A percentile compares a stretch with the other conserved stretches of the same genome.
Conservation (phyloP, 2,888 invertebrate genomes). For the Villa cingulata region DNA sequence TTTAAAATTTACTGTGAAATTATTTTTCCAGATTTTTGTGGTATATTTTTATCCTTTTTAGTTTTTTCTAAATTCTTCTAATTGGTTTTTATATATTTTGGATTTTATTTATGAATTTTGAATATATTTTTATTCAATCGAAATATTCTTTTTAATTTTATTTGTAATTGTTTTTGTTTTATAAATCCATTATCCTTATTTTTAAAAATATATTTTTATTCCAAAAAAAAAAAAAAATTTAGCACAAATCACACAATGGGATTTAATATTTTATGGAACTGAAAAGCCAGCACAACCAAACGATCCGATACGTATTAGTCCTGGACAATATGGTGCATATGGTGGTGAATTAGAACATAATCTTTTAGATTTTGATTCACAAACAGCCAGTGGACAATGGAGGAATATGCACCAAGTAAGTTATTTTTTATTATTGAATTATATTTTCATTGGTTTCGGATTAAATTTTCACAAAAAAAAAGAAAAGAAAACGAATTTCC, state of each 20-base stretch:
- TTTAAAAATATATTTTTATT: background rate
- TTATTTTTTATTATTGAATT: background rate
- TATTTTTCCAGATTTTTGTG: too few species aligned
- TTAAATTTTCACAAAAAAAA: background rate
- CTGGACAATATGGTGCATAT: conserved; percentile 23
- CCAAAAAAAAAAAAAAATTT: conserved; percentile 1
- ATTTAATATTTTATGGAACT: conserved; percentile 71
- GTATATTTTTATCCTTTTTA: too few species aligned
- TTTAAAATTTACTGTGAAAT: too few species aligned
- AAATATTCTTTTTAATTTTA: background rate
- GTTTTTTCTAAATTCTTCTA: too few species aligned
- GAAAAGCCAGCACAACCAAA: conserved; percentile 46
- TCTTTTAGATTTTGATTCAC: conserved; percentile 42
- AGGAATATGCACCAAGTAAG: conserved; percentile 49
- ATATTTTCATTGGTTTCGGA: too few species aligned
- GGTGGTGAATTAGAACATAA: conserved; percentile 46
- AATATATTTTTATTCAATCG: too few species aligned
- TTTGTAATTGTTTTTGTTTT: background rate
- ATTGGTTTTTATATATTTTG: too few species aligned
- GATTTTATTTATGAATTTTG: too few species aligned
- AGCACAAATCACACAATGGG: conserved; percentile 62
- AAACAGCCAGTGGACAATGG: conserved; percentile 44
- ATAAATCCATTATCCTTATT: background rate
- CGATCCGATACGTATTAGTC: conserved; percentile 27
- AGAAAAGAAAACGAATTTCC: too few species aligned